Evolutionary conservation across 2,888 invertebrate genomes (phyloP).

Genomic region (Phytoseiulus persimilis): DNA sequence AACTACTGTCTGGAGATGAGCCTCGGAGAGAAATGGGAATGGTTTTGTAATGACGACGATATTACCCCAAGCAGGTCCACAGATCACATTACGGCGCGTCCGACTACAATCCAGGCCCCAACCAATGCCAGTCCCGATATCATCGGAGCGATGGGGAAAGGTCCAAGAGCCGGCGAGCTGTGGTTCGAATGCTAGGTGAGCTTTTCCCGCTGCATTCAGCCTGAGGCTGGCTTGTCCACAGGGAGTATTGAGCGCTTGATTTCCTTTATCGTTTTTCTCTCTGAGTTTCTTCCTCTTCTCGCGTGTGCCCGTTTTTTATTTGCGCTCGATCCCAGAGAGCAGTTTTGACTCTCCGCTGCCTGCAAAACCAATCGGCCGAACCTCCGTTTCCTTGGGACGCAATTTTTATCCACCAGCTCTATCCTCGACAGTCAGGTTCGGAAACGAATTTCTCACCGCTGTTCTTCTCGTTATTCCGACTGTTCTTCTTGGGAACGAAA

Average conservation of each 20-base stretch:
- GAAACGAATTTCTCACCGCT: neutral
- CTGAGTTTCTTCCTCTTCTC: neutral
- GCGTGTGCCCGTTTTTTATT: neutral
- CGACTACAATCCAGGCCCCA: neutral
- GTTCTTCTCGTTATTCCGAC: neutral
- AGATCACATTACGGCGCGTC: neutral
- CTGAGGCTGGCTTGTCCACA: neutral
- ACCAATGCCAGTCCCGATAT: conserved; percentile 19
- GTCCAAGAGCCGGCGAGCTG: conserved; percentile 49
- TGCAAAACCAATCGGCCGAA: no score
- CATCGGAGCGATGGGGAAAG: conserved; percentile 47
- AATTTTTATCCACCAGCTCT: no score
- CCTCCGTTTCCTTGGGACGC: no score
- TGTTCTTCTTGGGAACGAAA: neutral
- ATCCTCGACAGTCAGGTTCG: neutral
- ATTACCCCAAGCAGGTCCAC: neutral
- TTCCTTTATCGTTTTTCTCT: neutral
- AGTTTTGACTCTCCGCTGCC: no score
- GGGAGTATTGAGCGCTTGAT: neutral
- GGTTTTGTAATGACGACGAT: neutral
- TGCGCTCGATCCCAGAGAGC: neutral
- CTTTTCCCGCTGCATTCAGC: neutral
- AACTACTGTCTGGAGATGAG: neutral
- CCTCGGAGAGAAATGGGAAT: neutral
- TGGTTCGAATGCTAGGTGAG: conserved; percentile 50